phyloP scores from a whole-genome alignment of 2,888 invertebrate species.

The Zaprionus obscuricornis region DNA sequence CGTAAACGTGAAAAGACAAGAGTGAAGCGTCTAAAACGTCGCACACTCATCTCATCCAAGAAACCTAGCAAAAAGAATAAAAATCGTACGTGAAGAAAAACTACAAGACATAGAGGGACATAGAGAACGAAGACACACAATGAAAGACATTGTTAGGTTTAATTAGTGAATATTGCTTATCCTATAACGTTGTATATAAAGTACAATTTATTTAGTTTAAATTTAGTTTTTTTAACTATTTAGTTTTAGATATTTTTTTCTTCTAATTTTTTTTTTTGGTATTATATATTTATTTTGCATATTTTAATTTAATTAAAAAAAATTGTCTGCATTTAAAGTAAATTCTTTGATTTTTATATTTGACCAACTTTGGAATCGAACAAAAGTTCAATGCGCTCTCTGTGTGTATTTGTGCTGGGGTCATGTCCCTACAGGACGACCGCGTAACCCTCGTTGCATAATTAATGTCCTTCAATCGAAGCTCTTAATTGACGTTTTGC shows the following conservation, averaged over 20 bases:
- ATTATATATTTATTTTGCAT: conserved; percentile 19
- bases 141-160: no score
- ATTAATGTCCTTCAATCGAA: conserved; percentile 49
- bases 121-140: no score
- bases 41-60: conserved; percentile 67
- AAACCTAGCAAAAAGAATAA: conserved; percentile 68
- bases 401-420: conserved; percentile 5
- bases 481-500: conserved; percentile 27
- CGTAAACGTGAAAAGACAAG: conserved; percentile 54
- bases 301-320: conserved; percentile 30
- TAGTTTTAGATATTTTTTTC: conserved; percentile 16
- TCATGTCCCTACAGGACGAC: conserved; percentile 45
- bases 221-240: conserved; percentile 19
- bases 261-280: conserved; percentile 19
- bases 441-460: conserved; percentile 58
- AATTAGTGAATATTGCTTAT: no score
- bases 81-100: not conserved
- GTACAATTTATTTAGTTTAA: not conserved
- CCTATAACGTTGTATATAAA: not conserved
- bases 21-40: conserved; percentile 65
- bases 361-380: conserved; percentile 26
- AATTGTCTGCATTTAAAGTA: not conserved
- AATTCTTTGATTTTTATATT: not conserved
- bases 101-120: not conserved
- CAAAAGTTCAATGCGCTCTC: conserved; percentile 64